Base-by-base conservation (phyloP, 2,888 invertebrate genomes). In the Eupsilia transversa region DNA sequence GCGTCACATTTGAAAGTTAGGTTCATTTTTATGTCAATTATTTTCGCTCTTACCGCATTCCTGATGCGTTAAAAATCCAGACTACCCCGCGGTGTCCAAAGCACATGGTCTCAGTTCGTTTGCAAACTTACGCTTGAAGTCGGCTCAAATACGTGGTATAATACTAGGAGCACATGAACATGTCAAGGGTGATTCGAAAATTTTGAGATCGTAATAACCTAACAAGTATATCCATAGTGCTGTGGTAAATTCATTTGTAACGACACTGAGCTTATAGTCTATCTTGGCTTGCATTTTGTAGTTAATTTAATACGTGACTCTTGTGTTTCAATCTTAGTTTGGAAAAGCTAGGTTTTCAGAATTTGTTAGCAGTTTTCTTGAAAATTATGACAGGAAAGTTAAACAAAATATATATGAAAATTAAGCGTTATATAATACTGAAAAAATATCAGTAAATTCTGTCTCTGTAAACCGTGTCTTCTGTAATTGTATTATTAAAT, bases 151-250 rank as follows among this genome's bases (percentile, higher is more conserved):
- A 68, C 68, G n/a, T 27, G 43, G 43, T 20, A 33, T 7, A 43
- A n/a, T 43, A 68, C 68, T 68, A 43, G 68, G 43, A 68, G 14
- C 33, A 33, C n/a, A 69, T 14, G 9, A 68, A 68, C 20, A 43
- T 14, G 14, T 3, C 3, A 27, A 46, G 43, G 33, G 3, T 43
- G 14, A 14, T 14, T 43, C 33, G 1, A 20, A 12, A 9, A 27
- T 35, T 43, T 35, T 43, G 7, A 68, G 43, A 43, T 35, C 33
- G 20, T 14, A n/a, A 67, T 12, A 67, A 67, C 33, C 20, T 20
- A 23, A 27, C 12, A 43, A 68, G 12, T 41, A 9, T 43, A 33
- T 1, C 17, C 12, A n/a, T 33, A 68, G n/a, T 33, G 20, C 1
- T n/a, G n/a, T 20, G 12, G 3, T 27, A 69, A 43, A 43, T 43